Evolutionary conservation across 2,113 vertebrate species (phyloP).

Genomic region (Percina caprodes): DNA sequence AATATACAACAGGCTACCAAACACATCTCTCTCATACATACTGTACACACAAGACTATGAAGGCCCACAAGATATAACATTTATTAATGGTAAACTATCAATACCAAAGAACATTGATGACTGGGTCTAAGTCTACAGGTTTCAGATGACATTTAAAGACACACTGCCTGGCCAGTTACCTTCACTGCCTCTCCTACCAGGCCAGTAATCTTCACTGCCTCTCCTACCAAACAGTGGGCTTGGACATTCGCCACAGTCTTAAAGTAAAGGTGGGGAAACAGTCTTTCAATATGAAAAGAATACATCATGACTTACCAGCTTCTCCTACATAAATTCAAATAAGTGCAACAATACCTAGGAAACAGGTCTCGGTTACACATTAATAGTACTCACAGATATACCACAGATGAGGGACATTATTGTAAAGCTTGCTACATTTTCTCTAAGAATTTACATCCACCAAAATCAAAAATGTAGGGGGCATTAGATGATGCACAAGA

Average conservation of each 20-base stretch:
- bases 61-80: background rate
- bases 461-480: background rate
- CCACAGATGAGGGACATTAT: background rate
- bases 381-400: constrained; percentile 3
- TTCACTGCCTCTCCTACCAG: no score
- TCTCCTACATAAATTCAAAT: background rate
- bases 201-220: no score
- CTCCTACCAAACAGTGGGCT: constrained; percentile 88
- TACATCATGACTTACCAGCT: background rate
- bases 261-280: constrained; percentile 69
- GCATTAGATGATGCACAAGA: background rate
- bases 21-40: constrained; percentile 24
- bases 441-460: background rate
- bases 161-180: constrained; percentile 81
- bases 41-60: background rate
- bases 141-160: constrained; percentile 29
- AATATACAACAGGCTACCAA: constrained; percentile 24
- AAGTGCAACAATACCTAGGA: background rate
- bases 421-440: background rate
- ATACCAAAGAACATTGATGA: constrained; percentile 59
- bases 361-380: background rate
- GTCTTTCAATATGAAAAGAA: constrained; percentile 6
- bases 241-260: constrained; percentile 89
- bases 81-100: constrained; percentile 38
- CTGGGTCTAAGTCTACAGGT: constrained; percentile 16